A percentile compares a stretch with the other conserved stretches of the same genome.
Conservation (phyloP, 1,140 invertebrate species). For the Rhopalosiphum padi region DNA sequence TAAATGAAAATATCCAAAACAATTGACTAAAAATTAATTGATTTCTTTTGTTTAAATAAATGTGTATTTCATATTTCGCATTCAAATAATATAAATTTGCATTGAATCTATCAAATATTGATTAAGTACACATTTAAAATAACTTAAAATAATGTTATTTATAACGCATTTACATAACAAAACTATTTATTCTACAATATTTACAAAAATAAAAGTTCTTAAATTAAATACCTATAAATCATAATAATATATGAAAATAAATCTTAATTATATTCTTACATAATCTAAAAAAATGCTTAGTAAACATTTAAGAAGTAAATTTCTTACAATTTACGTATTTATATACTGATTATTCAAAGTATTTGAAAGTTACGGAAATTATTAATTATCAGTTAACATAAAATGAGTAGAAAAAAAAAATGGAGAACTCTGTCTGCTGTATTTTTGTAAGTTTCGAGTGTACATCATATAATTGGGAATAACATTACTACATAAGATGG, state of each 20-base stretch:
- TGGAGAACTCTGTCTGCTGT: too few species aligned
- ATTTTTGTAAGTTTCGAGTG: too few species aligned
- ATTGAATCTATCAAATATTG: neutral
- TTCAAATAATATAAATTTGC: neutral
- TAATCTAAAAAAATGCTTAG: neutral
- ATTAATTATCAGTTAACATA: too few species aligned
- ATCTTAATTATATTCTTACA: neutral
- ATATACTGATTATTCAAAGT: too few species aligned
- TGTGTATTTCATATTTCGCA: neutral
- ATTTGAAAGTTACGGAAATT: too few species aligned
- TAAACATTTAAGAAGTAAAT: too few species aligned
- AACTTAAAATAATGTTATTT: neutral
- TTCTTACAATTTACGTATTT: too few species aligned
- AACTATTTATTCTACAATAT: neutral
- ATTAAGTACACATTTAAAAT: neutral
- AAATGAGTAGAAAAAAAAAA: too few species aligned
- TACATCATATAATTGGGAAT: too few species aligned
- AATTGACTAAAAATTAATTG: neutral
- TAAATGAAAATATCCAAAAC: neutral
- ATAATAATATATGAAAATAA: neutral
- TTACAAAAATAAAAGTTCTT: neutral
- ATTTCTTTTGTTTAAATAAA: neutral
- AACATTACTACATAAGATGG: too few species aligned
- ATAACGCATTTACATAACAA: neutral
- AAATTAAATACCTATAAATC: neutral